Evolutionary conservation across 2,797 vertebrate genomes (phyloP).

Genomic region (Gambusia yucatana): DNA sequence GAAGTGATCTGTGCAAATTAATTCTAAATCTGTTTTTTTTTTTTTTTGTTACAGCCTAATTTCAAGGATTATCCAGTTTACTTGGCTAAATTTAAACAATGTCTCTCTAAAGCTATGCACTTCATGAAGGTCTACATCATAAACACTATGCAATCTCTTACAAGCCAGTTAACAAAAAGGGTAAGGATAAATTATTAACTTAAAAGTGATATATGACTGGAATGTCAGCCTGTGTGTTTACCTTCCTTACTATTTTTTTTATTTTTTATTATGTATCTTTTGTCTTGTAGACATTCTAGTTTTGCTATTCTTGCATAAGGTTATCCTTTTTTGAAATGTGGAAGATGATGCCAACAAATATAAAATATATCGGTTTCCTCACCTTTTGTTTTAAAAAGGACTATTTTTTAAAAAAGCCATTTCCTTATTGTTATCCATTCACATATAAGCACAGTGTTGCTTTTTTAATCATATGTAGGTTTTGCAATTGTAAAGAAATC

Average conservation of each 20-base stretch:
- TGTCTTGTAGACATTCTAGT: background rate
- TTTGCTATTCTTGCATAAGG: background rate
- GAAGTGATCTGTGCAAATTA: background rate
- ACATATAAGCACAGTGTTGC: background rate
- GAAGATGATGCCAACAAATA: background rate
- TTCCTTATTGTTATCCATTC: background rate
- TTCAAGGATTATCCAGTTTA: conserved; percentile 98
- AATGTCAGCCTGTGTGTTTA: background rate
- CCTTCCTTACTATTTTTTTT: background rate
- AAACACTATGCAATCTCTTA: conserved; percentile 93
- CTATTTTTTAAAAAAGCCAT: background rate
- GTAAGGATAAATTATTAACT: conserved; percentile 73
- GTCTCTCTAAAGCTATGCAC: conserved; percentile 97
- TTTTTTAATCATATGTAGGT: background rate
- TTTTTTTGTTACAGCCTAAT: conserved; percentile 85
- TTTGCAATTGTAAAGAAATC: background rate
- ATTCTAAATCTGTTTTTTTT: conserved; percentile 11
- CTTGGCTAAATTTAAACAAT: conserved; percentile 93
- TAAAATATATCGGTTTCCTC: background rate
- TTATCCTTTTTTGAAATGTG: background rate
- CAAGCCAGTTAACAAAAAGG: conserved; percentile 93
- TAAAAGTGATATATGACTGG: background rate
- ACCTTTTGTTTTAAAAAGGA: background rate
- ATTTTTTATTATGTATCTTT: background rate
- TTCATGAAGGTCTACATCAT: conserved; percentile 95